phyloP scores from a whole-genome alignment of 2,888 invertebrate genomes.

The Trissolcus brochymenae region DNA sequence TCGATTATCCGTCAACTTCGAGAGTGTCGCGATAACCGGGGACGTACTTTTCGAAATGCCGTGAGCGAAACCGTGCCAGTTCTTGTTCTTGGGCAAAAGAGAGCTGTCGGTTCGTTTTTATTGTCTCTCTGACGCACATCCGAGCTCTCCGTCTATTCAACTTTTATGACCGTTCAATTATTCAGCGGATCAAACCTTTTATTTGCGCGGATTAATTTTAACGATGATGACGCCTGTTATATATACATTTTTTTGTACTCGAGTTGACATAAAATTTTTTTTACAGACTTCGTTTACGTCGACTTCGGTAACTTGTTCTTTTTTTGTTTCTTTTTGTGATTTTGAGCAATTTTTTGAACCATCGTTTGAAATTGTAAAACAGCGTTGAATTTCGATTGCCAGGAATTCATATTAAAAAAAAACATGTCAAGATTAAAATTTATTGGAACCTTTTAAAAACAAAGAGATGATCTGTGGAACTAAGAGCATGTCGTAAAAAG shows the following conservation, averaged over 20 bases:
- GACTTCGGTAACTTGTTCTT: too few species aligned
- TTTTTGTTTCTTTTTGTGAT: too few species aligned
- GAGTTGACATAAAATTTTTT: too few species aligned
- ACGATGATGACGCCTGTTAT: background rate
- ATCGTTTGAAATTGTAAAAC: too few species aligned
- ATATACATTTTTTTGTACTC: too few species aligned
- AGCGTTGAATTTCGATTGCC: too few species aligned
- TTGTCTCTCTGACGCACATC: constrained; percentile 10
- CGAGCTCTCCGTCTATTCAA: constrained; percentile 27
- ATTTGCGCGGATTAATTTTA: constrained; percentile 36
- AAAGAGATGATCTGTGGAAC: constrained; percentile 34
- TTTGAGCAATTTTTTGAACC: too few species aligned
- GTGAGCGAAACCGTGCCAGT: constrained; percentile 28
- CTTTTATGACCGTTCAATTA: constrained; percentile 34
- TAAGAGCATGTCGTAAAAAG: constrained; percentile 32
- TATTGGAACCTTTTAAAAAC: too few species aligned
- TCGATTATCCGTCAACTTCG: constrained; percentile 22
- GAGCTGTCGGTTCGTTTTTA: constrained; percentile 16
- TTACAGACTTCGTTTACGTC: too few species aligned
- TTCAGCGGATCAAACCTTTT: constrained; percentile 19
- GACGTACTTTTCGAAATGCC: constrained; percentile 29
- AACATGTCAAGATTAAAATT: too few species aligned
- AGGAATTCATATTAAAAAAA: too few species aligned
- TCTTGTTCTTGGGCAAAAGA: constrained; percentile 28
- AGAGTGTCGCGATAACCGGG: constrained; percentile 24